A percentile compares a stretch with the other conserved stretches of the same genome.
Evolutionary conservation across 2,888 invertebrate species (phyloP).

Genomic region (Xanthorhoe designata): DNA sequence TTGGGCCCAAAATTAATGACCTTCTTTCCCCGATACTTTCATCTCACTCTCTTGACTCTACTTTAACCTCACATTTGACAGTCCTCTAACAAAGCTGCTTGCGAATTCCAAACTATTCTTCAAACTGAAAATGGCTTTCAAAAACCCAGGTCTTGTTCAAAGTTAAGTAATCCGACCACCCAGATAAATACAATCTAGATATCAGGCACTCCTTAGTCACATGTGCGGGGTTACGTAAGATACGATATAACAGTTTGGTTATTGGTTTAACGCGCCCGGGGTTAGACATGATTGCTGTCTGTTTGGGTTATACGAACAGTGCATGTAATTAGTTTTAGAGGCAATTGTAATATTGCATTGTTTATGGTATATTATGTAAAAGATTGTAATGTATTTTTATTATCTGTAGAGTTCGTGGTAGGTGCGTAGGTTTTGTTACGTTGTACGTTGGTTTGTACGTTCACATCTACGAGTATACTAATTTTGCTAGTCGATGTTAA

Average conservation of each 20-base stretch:
- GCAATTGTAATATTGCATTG: slow-evolving; percentile 6
- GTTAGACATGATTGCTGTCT: slow-evolving; percentile 31
- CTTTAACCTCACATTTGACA: no score
- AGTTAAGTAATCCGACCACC: slow-evolving; percentile 18
- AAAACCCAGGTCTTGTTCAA: no score
- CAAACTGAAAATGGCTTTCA: no score
- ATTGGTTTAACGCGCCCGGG: slow-evolving; percentile 31
- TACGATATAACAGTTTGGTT: slow-evolving; percentile 12
- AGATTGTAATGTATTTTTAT: background rate
- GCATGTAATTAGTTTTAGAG: slow-evolving; percentile 30
- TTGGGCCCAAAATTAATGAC: no score
- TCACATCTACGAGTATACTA: no score
- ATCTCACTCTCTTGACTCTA: no score
- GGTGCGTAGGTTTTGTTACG: no score
- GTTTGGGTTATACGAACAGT: slow-evolving; percentile 22
- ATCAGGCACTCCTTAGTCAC: slow-evolving; percentile 29
- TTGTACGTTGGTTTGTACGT: no score
- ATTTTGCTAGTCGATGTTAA: no score
- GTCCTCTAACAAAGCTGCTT: no score
- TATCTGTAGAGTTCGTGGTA: background rate
- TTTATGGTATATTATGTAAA: background rate
- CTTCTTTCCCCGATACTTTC: no score
- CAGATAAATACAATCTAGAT: slow-evolving; percentile 20
- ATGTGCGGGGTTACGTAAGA: slow-evolving; percentile 28
- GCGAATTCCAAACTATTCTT: no score